phyloP scores from a whole-genome alignment of 1,140 invertebrate species.

The Drepana arcuata region DNA sequence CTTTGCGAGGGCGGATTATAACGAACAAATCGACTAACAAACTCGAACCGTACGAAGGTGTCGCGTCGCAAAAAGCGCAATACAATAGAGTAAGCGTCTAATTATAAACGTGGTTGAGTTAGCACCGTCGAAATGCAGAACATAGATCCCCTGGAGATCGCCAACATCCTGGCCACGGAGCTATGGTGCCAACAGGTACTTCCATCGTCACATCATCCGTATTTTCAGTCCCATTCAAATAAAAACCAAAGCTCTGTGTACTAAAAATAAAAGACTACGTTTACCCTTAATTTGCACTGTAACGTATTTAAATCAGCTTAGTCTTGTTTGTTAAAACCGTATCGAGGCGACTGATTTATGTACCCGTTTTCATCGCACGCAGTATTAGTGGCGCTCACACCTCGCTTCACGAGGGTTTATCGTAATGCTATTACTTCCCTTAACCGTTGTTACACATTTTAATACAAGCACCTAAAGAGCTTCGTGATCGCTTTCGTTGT shows the following conservation, averaged over 20 bases:
- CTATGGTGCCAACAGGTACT: constrained; percentile 83
- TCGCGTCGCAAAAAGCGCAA: constrained; percentile 68
- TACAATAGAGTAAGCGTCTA: constrained; percentile 70
- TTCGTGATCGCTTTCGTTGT: no score
- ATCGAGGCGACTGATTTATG: constrained; percentile 37
- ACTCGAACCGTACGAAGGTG: constrained; percentile 66
- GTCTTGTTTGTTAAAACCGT: constrained; percentile 24
- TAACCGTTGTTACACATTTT: no score
- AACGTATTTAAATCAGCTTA: constrained; percentile 7
- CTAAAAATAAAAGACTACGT: background rate
- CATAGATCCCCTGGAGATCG: constrained; percentile 85
- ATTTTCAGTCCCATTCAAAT: no score
- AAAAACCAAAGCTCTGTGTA: no score
- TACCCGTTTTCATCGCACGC: constrained; percentile 19
- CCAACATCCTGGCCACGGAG: constrained; percentile 85
- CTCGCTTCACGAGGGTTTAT: no score
- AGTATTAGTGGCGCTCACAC: no score
- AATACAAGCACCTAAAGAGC: no score
- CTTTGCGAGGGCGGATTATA: constrained; percentile 63
- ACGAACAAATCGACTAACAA: constrained; percentile 68
- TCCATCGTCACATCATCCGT: no score
- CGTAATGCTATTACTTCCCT: no score
- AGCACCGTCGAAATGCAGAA: constrained; percentile 55
- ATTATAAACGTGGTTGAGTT: constrained; percentile 62
- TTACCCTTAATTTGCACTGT: constrained; percentile 12